A percentile compares a stretch with the other conserved stretches of the same genome.
Evolutionary conservation across 2,888 invertebrate genomes (phyloP).

Genomic region (Conus canariensis): DNA sequence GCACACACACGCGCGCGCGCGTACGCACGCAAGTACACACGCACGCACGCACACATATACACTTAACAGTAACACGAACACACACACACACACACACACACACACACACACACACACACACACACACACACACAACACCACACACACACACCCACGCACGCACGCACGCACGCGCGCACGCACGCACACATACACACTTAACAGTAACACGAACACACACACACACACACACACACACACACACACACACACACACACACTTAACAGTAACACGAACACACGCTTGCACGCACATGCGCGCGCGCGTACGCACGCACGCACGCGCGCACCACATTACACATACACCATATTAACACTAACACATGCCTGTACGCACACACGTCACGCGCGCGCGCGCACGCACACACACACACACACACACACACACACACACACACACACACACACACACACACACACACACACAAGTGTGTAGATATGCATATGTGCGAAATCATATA

Average conservation of each 20-base stretch:
- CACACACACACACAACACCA: slow-evolving; percentile 17
- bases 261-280: neutral
- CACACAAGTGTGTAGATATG: too few species aligned
- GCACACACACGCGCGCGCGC: too few species aligned
- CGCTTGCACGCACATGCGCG: neutral
- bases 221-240: neutral
- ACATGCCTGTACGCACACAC: neutral
- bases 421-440: too few species aligned
- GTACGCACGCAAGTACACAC: neutral
- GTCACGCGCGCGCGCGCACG: too few species aligned
- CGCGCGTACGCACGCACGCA: neutral
- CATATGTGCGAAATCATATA: too few species aligned
- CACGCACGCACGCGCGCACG: neutral
- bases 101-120: slow-evolving; percentile 30
- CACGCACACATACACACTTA: neutral
- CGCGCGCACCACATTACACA: too few species aligned
- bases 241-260: slow-evolving; percentile 27
- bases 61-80: too few species aligned
- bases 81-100: slow-evolving; percentile 26
- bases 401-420: too few species aligned
- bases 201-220: slow-evolving; percentile 10
- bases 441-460: too few species aligned
- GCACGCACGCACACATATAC: too few species aligned
- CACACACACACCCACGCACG: slow-evolving; percentile 15
- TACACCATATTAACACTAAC: neutral